Conservation (phyloP, 2,888 invertebrate species). For the Drosophila aldrichi region DNA sequence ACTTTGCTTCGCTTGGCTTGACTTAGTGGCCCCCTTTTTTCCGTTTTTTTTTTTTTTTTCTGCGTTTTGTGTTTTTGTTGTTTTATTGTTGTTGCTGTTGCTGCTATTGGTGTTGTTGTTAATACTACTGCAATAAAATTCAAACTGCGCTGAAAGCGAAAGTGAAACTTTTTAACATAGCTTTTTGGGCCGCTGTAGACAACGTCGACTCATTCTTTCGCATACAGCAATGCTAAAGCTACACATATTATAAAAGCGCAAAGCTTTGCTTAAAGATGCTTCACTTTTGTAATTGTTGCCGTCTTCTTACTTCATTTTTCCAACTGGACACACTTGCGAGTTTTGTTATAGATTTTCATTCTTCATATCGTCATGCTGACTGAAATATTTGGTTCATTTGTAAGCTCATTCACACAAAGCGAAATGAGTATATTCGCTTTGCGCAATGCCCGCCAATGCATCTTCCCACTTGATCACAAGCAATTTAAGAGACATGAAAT, state of each 20-base stretch:
- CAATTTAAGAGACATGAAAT: no score
- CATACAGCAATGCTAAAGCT: slow-evolving; percentile 39
- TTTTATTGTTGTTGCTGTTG: slow-evolving; percentile 20
- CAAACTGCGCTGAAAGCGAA: slow-evolving; percentile 82
- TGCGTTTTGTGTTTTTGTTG: slow-evolving; percentile 5
- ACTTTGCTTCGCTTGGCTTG: slow-evolving; percentile 67
- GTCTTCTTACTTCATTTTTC: slow-evolving; percentile 41
- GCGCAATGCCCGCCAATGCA: no score
- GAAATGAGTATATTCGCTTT: background rate
- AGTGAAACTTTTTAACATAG: slow-evolving; percentile 82
- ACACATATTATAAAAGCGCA: slow-evolving; percentile 65
- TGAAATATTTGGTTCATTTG: slow-evolving; percentile 17
- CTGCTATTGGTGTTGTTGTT: slow-evolving; percentile 26
- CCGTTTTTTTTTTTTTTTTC: slow-evolving; percentile 3
- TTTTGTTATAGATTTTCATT: slow-evolving; percentile 14
- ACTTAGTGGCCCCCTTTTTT: slow-evolving; percentile 75
- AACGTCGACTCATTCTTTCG: slow-evolving; percentile 61
- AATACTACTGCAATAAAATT: slow-evolving; percentile 61
- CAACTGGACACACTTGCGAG: slow-evolving; percentile 49
- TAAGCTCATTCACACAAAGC: background rate
- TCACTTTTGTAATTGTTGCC: slow-evolving; percentile 58
- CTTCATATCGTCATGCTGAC: slow-evolving; percentile 22
- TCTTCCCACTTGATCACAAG: no score
- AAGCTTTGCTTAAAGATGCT: slow-evolving; percentile 49
- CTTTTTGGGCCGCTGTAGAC: slow-evolving; percentile 66